Conservation (phyloP, 2,113 vertebrate species). For the Callopanchax toddi region DNA sequence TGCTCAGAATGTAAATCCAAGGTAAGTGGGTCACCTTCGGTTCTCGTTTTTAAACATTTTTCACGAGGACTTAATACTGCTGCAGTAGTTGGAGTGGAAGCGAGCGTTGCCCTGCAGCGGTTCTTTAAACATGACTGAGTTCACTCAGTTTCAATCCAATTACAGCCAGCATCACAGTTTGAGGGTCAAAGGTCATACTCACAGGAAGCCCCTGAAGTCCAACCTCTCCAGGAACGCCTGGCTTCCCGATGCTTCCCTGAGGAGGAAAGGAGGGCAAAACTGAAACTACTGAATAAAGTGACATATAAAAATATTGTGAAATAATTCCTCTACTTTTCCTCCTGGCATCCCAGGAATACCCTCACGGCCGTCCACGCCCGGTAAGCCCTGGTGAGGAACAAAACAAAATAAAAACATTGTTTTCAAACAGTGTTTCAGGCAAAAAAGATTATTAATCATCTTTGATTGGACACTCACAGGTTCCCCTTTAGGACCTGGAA, state of each 20-base stretch:
- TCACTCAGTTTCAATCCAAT: constrained; percentile 48
- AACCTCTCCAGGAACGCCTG: constrained; percentile 89
- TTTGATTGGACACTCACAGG: constrained; percentile 80
- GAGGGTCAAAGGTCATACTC: constrained; percentile 75
- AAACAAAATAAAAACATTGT: neutral
- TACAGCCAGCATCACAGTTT: constrained; percentile 36
- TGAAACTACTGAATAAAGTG: neutral
- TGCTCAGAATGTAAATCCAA: neutral
- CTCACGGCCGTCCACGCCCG: constrained; percentile 90
- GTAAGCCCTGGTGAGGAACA: constrained; percentile 83
- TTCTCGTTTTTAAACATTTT: neutral
- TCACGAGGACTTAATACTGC: neutral
- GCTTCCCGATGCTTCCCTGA: constrained; percentile 89
- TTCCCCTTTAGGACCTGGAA: constrained; percentile 94
- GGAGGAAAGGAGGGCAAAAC: constrained; percentile 1
- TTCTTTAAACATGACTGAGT: constrained; percentile 5
- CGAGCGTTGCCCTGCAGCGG: neutral
- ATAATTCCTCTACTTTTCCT: constrained; percentile 84
- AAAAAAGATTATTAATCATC: neutral
- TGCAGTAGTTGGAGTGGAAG: neutral
- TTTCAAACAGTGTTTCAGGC: neutral
- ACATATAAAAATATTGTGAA: constrained; percentile 1
- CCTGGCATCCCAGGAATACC: constrained; percentile 97
- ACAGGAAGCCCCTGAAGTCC: constrained; percentile 93
- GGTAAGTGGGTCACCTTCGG: neutral